A percentile compares a stretch with the other conserved stretches of the same genome.
Evolutionary conservation across 1,140 invertebrate genomes (phyloP).

Genomic region (Vanessa atalanta): DNA sequence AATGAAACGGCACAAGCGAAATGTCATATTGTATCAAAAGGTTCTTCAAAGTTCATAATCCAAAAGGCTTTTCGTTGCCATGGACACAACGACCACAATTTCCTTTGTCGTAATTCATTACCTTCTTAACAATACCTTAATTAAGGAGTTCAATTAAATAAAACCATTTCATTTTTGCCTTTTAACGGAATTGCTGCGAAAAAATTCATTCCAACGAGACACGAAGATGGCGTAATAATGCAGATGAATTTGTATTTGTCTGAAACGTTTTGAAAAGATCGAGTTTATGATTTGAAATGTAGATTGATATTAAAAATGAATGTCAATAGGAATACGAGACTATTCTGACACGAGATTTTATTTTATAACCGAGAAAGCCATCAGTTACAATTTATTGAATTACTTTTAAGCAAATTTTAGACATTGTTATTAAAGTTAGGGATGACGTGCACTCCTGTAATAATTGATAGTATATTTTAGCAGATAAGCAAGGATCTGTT

Average conservation of each 20-base stretch:
- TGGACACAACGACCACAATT: conserved; percentile 37
- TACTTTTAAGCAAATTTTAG: too few species aligned
- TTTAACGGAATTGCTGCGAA: conserved; percentile 14
- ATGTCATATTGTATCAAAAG: not conserved
- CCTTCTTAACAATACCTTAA: conserved; percentile 38
- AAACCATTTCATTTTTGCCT: conserved; percentile 11
- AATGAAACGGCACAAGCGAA: not conserved
- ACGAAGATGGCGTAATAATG: conserved; percentile 11
- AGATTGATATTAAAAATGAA: too few species aligned
- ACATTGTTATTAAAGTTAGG: too few species aligned
- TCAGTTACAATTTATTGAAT: too few species aligned
- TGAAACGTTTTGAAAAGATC: conserved; percentile 12
- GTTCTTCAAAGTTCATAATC: conserved; percentile 9
- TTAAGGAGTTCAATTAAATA: conserved; percentile 35
- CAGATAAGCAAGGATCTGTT: too few species aligned
- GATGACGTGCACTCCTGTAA: too few species aligned
- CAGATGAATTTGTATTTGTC: conserved; percentile 3
- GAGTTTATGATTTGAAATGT: not conserved
- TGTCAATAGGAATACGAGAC: too few species aligned
- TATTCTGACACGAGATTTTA: too few species aligned
- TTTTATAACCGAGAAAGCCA: too few species aligned
- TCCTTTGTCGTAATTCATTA: conserved; percentile 47
- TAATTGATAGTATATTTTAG: too few species aligned
- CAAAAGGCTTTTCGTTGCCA: conserved; percentile 34
- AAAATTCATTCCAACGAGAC: conserved; percentile 24